phyloP scores from a whole-genome alignment of 2,113 vertebrate species.

The Helogale parvula region DNA sequence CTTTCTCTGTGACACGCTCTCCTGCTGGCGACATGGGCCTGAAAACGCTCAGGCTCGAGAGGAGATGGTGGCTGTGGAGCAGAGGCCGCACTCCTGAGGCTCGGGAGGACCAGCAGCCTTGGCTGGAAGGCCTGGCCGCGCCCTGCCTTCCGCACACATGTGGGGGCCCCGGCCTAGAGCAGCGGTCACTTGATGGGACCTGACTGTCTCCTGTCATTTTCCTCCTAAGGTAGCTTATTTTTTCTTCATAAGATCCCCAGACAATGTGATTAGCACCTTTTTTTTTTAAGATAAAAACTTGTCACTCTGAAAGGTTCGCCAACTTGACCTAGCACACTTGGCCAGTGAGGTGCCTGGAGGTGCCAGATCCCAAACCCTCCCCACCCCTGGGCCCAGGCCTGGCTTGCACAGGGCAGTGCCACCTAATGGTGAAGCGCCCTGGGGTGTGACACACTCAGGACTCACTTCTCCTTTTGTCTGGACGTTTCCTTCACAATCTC shows the following conservation, averaged over 20 bases:
- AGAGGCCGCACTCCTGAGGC: accelerated
- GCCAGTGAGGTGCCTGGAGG: accelerated
- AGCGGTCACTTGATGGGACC: neutral
- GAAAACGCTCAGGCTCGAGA: neutral
- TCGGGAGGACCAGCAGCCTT: accelerated
- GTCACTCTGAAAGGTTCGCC: neutral
- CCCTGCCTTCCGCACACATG: accelerated
- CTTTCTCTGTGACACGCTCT: accelerated
- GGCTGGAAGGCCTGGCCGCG: too few species aligned
- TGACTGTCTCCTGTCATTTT: neutral
- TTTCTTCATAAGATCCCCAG: neutral
- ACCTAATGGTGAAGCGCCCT: neutral
- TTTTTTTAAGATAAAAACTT: neutral
- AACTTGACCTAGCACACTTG: too few species aligned
- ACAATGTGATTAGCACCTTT: accelerated
- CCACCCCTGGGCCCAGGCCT: accelerated
- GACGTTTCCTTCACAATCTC: neutral
- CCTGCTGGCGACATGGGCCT: neutral
- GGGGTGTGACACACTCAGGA: neutral
- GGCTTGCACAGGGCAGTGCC: accelerated
- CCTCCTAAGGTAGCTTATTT: too few species aligned
- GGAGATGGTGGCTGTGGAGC: accelerated
- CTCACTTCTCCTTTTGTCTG: neutral
- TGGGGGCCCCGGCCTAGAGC: accelerated
- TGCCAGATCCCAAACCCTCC: accelerated